phyloP scores from a whole-genome alignment of 2,797 vertebrate genomes.

The Crax fasciolata region DNA sequence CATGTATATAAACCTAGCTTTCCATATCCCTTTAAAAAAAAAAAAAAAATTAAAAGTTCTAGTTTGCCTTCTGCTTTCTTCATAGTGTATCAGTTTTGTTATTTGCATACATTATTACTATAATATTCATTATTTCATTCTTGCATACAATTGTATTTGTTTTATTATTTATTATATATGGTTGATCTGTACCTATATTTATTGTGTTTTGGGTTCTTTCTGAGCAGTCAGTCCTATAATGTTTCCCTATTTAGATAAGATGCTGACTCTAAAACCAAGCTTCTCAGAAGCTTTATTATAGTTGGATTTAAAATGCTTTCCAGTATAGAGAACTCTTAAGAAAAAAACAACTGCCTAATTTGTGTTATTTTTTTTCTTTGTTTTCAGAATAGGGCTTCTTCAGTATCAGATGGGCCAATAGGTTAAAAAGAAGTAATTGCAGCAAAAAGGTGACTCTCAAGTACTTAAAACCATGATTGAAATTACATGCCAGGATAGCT shows the following conservation, averaged over 20 bases:
- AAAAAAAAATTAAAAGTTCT: background rate
- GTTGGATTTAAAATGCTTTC: background rate
- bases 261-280: background rate
- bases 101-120: background rate
- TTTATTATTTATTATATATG: background rate
- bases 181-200: background rate
- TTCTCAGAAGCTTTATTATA: background rate
- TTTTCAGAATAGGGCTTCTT: background rate
- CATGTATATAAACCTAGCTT: background rate
- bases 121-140: background rate
- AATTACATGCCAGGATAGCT: background rate
- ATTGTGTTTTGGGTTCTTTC: background rate
- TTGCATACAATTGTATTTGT: background rate
- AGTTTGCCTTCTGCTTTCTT: background rate
- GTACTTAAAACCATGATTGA: background rate
- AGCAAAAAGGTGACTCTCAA: background rate
- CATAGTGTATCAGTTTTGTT: background rate
- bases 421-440: background rate
- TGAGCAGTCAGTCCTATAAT: background rate
- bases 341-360: background rate
- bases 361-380: background rate
- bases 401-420: background rate
- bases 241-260: background rate
- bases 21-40: background rate
- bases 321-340: background rate